Percentiles rank a stretch among this genome's conserved stretches.
Evolutionary conservation across 2,888 invertebrate species (phyloP).

Genomic region (Lithodes maja): DNA sequence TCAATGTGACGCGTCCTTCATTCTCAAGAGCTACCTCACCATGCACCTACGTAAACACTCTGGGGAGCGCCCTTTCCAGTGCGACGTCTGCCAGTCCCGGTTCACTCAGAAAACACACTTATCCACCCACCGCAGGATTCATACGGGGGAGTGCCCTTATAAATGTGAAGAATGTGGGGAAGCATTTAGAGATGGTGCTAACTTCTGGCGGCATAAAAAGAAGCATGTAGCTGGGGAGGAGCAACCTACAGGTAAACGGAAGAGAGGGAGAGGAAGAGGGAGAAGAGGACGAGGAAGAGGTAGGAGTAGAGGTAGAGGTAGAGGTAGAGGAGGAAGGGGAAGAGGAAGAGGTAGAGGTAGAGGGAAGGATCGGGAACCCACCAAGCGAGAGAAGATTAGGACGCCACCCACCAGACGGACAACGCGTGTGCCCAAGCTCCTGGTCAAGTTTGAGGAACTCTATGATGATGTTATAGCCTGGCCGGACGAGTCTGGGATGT

Average conservation of each 20-base stretch:
- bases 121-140: constrained; percentile 64
- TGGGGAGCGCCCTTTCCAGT: constrained; percentile 52
- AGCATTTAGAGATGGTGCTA: constrained; percentile 65
- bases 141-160: constrained; percentile 68
- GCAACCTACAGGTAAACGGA: constrained; percentile 43
- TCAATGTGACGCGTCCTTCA: constrained; percentile 61
- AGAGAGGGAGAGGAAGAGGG: constrained; percentile 44
- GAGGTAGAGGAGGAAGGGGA: constrained; percentile 17
- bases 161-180: constrained; percentile 68
- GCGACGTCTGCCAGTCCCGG: constrained; percentile 51
- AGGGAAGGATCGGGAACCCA: not conserved
- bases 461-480: constrained; percentile 44
- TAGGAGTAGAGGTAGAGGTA: not conserved
- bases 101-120: constrained; percentile 67
- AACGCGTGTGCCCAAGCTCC: constrained; percentile 33
- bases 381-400: not conserved
- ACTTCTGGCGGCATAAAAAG: constrained; percentile 68
- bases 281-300: constrained; percentile 43
- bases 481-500: constrained; percentile 8
- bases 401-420: constrained; percentile 42
- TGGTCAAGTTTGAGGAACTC: constrained; percentile 38
- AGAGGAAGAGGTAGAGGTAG: constrained; percentile 11
- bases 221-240: constrained; percentile 59
- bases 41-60: constrained; percentile 64
- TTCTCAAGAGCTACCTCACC: constrained; percentile 59